A percentile compares a stretch with the other conserved stretches of the same genome.
Evolutionary conservation across 2,797 vertebrate genomes (phyloP).

Genomic region (Falco peregrinus): DNA sequence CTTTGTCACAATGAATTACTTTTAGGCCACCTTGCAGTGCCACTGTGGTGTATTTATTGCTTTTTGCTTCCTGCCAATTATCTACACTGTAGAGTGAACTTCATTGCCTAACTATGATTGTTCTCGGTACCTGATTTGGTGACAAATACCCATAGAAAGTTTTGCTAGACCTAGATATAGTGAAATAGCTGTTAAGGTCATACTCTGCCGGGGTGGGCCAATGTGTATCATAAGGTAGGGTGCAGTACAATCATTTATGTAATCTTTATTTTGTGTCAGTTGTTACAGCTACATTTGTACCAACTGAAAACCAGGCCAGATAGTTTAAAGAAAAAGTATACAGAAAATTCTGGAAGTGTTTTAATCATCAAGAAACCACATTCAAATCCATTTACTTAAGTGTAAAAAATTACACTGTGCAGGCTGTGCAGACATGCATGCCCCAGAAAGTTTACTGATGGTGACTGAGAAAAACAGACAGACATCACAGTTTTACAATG

Average conservation of each 20-base stretch:
- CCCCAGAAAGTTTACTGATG: background rate
- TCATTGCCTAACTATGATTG: background rate
- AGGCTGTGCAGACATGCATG: background rate
- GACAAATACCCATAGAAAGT: background rate
- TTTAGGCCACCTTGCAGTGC: conserved; percentile 24
- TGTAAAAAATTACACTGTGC: background rate
- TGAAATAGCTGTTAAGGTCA: background rate
- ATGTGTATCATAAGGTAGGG: background rate
- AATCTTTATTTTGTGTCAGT: background rate
- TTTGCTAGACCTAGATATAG: background rate
- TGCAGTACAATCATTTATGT: background rate
- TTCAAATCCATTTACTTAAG: background rate
- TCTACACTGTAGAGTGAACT: background rate
- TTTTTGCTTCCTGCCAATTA: conserved; percentile 11
- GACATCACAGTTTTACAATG: background rate
- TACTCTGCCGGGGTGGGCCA: background rate
- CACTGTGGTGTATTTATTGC: background rate
- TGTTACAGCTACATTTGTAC: background rate
- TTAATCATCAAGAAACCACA: background rate
- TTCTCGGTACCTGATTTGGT: background rate
- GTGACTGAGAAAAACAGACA: background rate
- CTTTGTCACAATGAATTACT: conserved; percentile 54
- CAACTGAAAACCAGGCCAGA: background rate
- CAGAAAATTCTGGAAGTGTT: background rate
- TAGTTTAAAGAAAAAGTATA: background rate